Conservation (phyloP, 2,797 vertebrate genomes). For the Myotis daubentonii region DNA sequence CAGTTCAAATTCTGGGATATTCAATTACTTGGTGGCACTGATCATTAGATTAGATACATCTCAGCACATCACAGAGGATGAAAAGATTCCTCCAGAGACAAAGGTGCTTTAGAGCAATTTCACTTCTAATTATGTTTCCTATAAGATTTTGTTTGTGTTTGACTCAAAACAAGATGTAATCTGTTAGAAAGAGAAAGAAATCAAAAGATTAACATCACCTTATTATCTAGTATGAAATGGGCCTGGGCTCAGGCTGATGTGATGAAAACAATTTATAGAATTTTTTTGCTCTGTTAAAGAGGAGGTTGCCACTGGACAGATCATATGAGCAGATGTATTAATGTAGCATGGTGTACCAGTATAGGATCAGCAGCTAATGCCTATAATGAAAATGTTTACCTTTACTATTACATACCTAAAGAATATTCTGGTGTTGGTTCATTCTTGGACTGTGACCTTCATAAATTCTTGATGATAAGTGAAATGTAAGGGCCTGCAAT, state of each 20-base stretch:
- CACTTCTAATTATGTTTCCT: slow-evolving; percentile 80
- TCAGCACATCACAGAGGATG: slow-evolving; percentile 65
- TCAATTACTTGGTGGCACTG: slow-evolving; percentile 79
- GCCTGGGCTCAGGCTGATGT: slow-evolving; percentile 11
- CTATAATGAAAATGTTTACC: slow-evolving; percentile 6
- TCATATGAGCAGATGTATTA: slow-evolving; percentile 57
- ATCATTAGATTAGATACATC: slow-evolving; percentile 80
- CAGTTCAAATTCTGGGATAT: slow-evolving; percentile 64
- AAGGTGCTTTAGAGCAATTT: slow-evolving; percentile 79
- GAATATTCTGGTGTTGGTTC: neutral
- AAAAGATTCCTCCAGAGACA: slow-evolving; percentile 74
- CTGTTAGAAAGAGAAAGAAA: slow-evolving; percentile 63
- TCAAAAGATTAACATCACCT: slow-evolving; percentile 74
- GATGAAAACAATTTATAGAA: slow-evolving; percentile 72
- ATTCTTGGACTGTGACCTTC: neutral
- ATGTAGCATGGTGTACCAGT: neutral
- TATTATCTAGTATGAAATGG: slow-evolving; percentile 73
- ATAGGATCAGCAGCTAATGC: slow-evolving; percentile 48
- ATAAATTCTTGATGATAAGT: slow-evolving; percentile 46
- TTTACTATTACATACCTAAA: neutral
- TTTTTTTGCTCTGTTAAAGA: slow-evolving; percentile 67
- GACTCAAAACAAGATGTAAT: slow-evolving; percentile 73
- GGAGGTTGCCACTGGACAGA: slow-evolving; percentile 46
- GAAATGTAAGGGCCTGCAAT: neutral
- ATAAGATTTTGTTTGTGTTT: slow-evolving; percentile 78